Evolutionary conservation across 2,888 invertebrate species (phyloP).

Genomic region (Rhimphoctona megacephalus): DNA sequence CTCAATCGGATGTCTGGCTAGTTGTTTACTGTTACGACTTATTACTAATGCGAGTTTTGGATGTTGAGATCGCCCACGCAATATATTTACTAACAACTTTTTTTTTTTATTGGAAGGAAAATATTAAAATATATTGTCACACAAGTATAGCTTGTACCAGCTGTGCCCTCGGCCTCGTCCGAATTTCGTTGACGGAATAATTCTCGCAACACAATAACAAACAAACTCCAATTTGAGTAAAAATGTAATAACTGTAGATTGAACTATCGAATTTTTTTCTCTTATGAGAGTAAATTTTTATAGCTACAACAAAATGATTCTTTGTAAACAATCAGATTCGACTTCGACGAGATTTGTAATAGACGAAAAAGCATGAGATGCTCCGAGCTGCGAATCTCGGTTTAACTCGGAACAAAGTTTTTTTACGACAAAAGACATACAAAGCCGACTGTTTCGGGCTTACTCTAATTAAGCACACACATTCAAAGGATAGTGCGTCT

Average conservation of each 20-base stretch:
- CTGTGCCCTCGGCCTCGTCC: too few relatives aligned
- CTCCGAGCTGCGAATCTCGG: background rate
- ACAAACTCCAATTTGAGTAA: background rate
- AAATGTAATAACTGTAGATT: background rate
- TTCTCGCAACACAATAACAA: background rate
- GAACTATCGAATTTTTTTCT: background rate
- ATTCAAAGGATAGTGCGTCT: constrained; percentile 7
- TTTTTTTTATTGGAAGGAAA: background rate
- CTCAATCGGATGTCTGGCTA: constrained; percentile 33
- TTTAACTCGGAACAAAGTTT: constrained; percentile 8
- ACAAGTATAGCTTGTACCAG: too few relatives aligned
- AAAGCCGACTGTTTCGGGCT: background rate
- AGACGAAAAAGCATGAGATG: background rate
- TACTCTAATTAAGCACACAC: background rate
- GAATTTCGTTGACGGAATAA: background rate
- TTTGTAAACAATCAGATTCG: too few relatives aligned
- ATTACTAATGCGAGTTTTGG: constrained; percentile 4
- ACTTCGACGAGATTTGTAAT: background rate
- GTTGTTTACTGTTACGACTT: constrained; percentile 42
- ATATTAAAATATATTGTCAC: too few relatives aligned
- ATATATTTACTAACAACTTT: background rate
- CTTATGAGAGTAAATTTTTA: background rate
- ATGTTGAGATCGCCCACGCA: background rate
- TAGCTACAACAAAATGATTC: too few relatives aligned
- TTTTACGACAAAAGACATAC: constrained; percentile 4